A percentile compares a stretch with the other conserved stretches of the same genome.
Conservation (phyloP, 1,140 invertebrate species). For the Holotrichia oblita region DNA sequence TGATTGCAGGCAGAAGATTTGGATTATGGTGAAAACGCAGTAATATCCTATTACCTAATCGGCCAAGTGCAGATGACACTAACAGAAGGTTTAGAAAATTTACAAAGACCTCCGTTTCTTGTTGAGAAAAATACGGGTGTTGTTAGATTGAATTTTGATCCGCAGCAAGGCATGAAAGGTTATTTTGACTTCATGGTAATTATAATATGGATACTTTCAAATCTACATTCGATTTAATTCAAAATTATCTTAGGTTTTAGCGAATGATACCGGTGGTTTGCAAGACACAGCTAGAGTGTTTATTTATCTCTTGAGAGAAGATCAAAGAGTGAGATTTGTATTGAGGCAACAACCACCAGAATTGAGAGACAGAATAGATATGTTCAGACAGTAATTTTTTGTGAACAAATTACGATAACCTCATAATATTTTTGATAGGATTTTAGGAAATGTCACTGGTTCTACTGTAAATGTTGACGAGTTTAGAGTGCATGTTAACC, state of each 20-base stretch:
- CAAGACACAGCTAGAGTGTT: constrained; percentile 83
- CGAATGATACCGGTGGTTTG: constrained; percentile 85
- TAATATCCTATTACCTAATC: constrained; percentile 80
- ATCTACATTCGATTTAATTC: constrained; percentile 22
- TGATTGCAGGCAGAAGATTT: constrained; percentile 77
- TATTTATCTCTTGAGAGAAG: constrained; percentile 91
- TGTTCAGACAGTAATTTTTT: constrained; percentile 75
- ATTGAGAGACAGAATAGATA: constrained; percentile 79
- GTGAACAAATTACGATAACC: constrained; percentile 7
- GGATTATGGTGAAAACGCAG: constrained; percentile 80
- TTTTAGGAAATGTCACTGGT: constrained; percentile 84
- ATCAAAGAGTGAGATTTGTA: constrained; percentile 92
- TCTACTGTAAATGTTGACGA: constrained; percentile 94
- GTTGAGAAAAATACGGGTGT: constrained; percentile 83
- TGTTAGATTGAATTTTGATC: constrained; percentile 91
- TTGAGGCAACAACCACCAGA: constrained; percentile 89
- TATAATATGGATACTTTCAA: constrained; percentile 38
- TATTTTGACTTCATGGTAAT: constrained; percentile 91
- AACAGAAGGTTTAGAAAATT: constrained; percentile 85
- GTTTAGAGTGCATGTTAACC: constrained; percentile 91
- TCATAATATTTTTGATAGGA: constrained; percentile 63
- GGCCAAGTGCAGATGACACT: constrained; percentile 83
- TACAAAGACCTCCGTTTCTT: constrained; percentile 82
- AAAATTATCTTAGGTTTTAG: constrained; percentile 69
- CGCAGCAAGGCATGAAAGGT: constrained; percentile 95